Evolutionary conservation across 2,888 invertebrate species (phyloP), one percentile per base, ranked within the genome.

Genomic region (Linnaemya tessellans): DNA sequence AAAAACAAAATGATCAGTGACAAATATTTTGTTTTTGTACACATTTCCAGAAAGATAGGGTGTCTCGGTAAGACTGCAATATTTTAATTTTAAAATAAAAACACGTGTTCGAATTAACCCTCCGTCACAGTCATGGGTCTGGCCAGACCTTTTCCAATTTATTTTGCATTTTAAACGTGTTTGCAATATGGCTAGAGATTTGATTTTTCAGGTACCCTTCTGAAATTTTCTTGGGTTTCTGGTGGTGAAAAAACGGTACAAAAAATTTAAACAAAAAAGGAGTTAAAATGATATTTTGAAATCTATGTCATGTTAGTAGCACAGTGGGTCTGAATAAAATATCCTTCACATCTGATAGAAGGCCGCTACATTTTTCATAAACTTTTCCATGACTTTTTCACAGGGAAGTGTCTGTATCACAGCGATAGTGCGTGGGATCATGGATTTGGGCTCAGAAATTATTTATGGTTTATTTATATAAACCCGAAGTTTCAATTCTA

Each of bases 1-100:
- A 73, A 68, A 25, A 75, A 25, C 8, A 70, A 70, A 68, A 9
- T 18, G 22, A n/a, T 64, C 75, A 75, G 70, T 84, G 75, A 64
- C 79, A 84, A 54, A 70, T 1, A 25, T 49, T 18, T 3, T 15
- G 13, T 15, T 38, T 68, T 68, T 38, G 15, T 8, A 15, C 46
- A 43, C 13, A 20, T 13, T n/a, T 30, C 3, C 38, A 18, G 7
- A 62, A 62, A 41, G n/a, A n/a, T n/a, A n/a, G n/a, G n/a, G n/a
- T n/a, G n/a, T n/a, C n/a, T n/a, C n/a, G n/a, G n/a, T n/a, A n/a
- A n/a, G n/a, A n/a, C n/a, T n/a, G n/a, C n/a, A n/a, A n/a, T n/a
- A n/a, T n/a, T n/a, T n/a, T n/a, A n/a, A n/a, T n/a, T n/a, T n/a
- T n/a, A n/a, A n/a, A n/a, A n/a, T n/a, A n/a, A n/a, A n/a, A n/a